Conservation (phyloP, 2,113 vertebrate species). For the Megalops atlanticus region DNA sequence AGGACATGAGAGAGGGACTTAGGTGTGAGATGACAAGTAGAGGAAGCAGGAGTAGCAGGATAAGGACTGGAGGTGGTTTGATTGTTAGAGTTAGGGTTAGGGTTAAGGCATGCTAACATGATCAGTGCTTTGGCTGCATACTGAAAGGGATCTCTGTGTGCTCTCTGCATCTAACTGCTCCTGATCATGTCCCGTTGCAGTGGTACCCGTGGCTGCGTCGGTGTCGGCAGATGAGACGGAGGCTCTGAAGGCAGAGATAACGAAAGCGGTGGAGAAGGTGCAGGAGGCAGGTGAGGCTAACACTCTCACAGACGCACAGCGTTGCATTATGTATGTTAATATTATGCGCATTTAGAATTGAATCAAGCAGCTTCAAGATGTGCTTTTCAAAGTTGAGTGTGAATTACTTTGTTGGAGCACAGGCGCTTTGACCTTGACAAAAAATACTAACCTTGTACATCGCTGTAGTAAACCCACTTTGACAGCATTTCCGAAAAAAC, state of each 20-base stretch:
- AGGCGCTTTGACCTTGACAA: not conserved
- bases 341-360: no score
- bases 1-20: no score
- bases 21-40: no score
- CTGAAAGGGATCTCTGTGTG: no score
- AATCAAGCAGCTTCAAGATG: no score
- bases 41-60: no score
- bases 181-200: slow-evolving; percentile 58
- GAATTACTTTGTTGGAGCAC: not conserved
- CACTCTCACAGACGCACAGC: not conserved
- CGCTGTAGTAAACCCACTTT: not conserved
- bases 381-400: no score
- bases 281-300: slow-evolving; percentile 86
- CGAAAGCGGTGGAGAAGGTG: slow-evolving; percentile 93
- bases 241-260: slow-evolving; percentile 94
- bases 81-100: no score
- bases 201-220: slow-evolving; percentile 81
- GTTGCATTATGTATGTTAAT: no score
- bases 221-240: slow-evolving; percentile 90
- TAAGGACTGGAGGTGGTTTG: no score
- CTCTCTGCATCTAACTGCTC: not conserved
- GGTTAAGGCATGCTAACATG: no score
- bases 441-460: not conserved
- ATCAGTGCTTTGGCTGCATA: not conserved
- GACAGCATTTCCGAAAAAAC: not conserved